These are phyloP conservation scores for Stegostoma tigrinum DNA, from an alignment of 2,113 vertebrate genomes.

Conservation along the genomic window DNA sequence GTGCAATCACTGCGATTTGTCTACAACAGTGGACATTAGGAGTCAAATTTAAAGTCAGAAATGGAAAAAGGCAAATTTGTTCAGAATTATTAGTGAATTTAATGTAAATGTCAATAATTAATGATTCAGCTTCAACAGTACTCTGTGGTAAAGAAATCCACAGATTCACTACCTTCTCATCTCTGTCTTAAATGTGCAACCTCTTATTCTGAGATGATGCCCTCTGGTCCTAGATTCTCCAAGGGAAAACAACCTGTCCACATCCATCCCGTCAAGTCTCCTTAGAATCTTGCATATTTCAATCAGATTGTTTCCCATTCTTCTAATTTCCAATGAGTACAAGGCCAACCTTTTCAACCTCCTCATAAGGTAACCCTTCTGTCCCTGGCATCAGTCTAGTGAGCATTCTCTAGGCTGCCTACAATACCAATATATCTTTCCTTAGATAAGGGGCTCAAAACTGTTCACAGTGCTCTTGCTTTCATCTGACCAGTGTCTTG, in stretches of 20 bases:
- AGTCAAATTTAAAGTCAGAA: too few species aligned
- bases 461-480: too few species aligned
- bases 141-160: neutral
- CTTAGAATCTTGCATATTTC: neutral
- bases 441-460: too few species aligned
- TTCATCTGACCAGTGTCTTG: too few species aligned
- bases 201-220: neutral
- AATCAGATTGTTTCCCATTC: neutral
- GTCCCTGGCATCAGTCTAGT: too few species aligned
- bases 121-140: neutral
- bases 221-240: neutral
- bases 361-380: neutral
- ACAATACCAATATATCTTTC: too few species aligned
- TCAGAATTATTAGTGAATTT: too few species aligned
- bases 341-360: neutral
- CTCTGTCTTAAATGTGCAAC: neutral
- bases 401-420: too few species aligned
- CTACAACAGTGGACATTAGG: too few species aligned
- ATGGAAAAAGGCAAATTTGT: too few species aligned
- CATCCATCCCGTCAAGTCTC: neutral
- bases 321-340: neutral
- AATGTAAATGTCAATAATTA: neutral
- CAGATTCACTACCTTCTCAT: neutral
- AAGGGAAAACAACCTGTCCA: neutral
- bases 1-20: too few species aligned